These are phyloP conservation scores for Malthinus seriepunctatus DNA, from an alignment of 2,888 invertebrate genomes.

Conservation along the genomic window DNA sequence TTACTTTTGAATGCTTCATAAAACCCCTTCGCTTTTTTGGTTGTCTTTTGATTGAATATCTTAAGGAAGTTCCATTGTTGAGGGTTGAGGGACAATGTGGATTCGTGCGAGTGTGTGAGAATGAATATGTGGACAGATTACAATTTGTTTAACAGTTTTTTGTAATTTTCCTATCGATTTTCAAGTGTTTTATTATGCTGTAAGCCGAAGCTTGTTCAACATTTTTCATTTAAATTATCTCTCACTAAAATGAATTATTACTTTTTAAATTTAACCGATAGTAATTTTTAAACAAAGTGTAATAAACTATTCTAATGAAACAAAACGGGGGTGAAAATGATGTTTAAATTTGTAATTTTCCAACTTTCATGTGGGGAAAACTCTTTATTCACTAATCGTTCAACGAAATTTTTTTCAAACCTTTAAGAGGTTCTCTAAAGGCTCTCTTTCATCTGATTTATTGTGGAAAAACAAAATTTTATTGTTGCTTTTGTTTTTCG, in stretches of 20 bases:
- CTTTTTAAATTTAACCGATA: constrained; percentile 1
- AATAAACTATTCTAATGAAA: too few species aligned
- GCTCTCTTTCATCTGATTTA: too few species aligned
- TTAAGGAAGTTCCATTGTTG: constrained; percentile 19
- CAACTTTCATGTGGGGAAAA: too few species aligned
- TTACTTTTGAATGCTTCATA: constrained; percentile 37
- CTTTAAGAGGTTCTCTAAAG: too few species aligned
- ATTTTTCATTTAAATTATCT: constrained; percentile 1
- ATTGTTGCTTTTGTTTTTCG: too few species aligned
- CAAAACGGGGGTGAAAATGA: too few species aligned
- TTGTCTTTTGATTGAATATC: constrained; percentile 14
- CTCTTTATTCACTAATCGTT: too few species aligned
- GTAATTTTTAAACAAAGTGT: too few species aligned
- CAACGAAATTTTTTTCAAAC: too few species aligned
- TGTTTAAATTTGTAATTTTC: too few species aligned
- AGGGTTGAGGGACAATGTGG: constrained; percentile 9
- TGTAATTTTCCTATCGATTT: background rate
- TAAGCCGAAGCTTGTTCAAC: background rate
- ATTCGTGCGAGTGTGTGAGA: background rate
- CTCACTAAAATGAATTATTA: constrained; percentile 4
- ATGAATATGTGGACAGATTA: background rate
- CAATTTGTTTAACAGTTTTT: background rate
- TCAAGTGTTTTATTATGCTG: background rate
- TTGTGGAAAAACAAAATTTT: too few species aligned
- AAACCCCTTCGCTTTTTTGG: constrained; percentile 38